Percentiles rank a stretch among this genome's conserved stretches.
Evolutionary conservation across 2,797 vertebrate species (phyloP).

Genomic region (Chaenodraco wilsoni): DNA sequence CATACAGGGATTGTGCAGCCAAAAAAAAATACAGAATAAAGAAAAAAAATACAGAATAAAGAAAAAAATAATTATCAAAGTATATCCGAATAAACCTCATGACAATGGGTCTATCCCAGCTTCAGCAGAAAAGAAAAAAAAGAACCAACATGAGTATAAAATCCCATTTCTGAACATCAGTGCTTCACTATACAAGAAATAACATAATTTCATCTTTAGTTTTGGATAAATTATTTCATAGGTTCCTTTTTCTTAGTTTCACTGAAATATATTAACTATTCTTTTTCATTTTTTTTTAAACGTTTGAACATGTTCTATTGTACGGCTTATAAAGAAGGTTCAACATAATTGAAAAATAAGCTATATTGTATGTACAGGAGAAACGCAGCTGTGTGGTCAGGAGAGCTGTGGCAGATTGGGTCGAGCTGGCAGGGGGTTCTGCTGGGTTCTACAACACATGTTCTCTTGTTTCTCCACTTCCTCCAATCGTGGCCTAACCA

Average conservation of each 20-base stretch:
- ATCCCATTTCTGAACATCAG: slow-evolving; percentile 78
- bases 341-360: slow-evolving; percentile 87
- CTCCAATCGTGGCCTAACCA: slow-evolving; percentile 49
- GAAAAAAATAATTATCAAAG: slow-evolving; percentile 65
- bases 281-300: slow-evolving; percentile 67
- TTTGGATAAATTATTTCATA: slow-evolving; percentile 85
- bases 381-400: slow-evolving; percentile 73
- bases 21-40: slow-evolving; percentile 23
- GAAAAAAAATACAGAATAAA: slow-evolving; percentile 28
- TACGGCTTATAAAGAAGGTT: slow-evolving; percentile 81
- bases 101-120: slow-evolving; percentile 78
- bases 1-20: slow-evolving; percentile 68
- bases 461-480: slow-evolving; percentile 51
- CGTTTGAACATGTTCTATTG: slow-evolving; percentile 77
- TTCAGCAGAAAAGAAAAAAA: slow-evolving; percentile 69
- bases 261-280: slow-evolving; percentile 85
- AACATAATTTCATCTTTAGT: slow-evolving; percentile 79
- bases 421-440: slow-evolving; percentile 61
- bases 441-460: slow-evolving; percentile 50
- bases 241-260: slow-evolving; percentile 80
- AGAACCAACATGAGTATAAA: slow-evolving; percentile 79
- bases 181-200: slow-evolving; percentile 83
- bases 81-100: slow-evolving; percentile 70
- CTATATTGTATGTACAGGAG: slow-evolving; percentile 86
- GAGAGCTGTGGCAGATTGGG: slow-evolving; percentile 69